Percentiles rank a stretch among this genome's conserved stretches.
phyloP scores from a whole-genome alignment of 2,113 vertebrate genomes.

The Neogobius melanostomus region DNA sequence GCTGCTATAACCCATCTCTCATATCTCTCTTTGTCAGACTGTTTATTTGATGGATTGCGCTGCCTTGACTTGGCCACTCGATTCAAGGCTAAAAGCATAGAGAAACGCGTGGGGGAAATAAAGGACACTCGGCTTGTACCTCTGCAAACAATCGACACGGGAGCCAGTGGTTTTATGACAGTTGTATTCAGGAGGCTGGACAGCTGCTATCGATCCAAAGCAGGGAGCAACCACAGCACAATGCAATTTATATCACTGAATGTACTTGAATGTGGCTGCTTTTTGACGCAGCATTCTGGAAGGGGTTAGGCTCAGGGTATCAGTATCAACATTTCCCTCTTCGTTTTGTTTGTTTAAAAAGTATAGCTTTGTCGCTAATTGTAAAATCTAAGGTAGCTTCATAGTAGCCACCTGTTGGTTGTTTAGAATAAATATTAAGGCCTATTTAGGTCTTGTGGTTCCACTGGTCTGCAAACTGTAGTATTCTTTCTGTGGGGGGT shows the following conservation, averaged over 20 bases:
- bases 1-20: background rate
- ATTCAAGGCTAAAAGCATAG: slow-evolving; percentile 19
- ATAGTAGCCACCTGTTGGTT: too few relatives aligned
- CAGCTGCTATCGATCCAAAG: slow-evolving; percentile 41
- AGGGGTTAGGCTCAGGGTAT: too few relatives aligned
- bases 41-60: slow-evolving; percentile 13
- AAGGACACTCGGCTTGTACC: slow-evolving; percentile 29
- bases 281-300: background rate
- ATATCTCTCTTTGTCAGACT: slow-evolving; percentile 1
- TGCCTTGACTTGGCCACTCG: slow-evolving; percentile 11
- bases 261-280: background rate
- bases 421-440: too few relatives aligned
- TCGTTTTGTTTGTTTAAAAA: too few relatives aligned
- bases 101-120: slow-evolving; percentile 25
- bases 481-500: too few relatives aligned
- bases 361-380: too few relatives aligned
- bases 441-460: too few relatives aligned
- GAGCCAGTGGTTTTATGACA: slow-evolving; percentile 27
- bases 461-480: too few relatives aligned
- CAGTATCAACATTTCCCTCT: too few relatives aligned
- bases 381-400: too few relatives aligned
- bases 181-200: slow-evolving; percentile 22
- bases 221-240: background rate
- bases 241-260: background rate
- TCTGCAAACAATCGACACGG: slow-evolving; percentile 18